phyloP scores from a whole-genome alignment of 2,113 vertebrate species.

The Bos taurus region ARS-UCD2.0 NC_037335.1:96483001-96483500 shows the following conservation, averaged over 20 bases:
- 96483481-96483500: background rate
- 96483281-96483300: background rate
- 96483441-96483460: background rate
- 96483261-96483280: background rate
- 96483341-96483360: background rate
- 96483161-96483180: background rate
- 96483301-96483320: background rate
- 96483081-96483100: background rate
- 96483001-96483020: background rate
- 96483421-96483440: background rate
- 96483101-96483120: background rate
- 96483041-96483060: background rate
- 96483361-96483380: background rate
- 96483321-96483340: background rate
- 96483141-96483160: background rate
- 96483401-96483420: accelerated
- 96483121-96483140: background rate
- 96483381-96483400: background rate
- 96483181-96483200: background rate
- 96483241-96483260: background rate
- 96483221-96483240: background rate
- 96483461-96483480: background rate
- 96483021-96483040: background rate
- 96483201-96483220: background rate
- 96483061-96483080: background rate